Evolutionary conservation across 2,888 invertebrate species (phyloP), one percentile per base, ranked within the genome.

Genomic region (Megastigmus dorsalis): DNA sequence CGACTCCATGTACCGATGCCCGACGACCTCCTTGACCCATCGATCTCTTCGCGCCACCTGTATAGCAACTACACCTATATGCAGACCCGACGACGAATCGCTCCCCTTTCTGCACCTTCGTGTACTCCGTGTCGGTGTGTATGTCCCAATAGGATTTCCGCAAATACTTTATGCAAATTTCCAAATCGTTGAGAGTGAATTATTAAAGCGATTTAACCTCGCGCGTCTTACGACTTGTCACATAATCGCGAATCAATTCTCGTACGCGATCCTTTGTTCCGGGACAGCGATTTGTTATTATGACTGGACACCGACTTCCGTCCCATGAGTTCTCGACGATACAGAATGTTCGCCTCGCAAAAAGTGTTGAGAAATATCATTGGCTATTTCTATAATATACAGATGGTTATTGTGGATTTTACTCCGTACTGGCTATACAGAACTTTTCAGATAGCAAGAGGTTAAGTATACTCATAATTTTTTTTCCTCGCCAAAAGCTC

Each of bases 1-100:
- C 66, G 66, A 45, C 30, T 13, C 18, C 36, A n/a, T n/a, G n/a
- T n/a, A n/a, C n/a, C n/a, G n/a, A n/a, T n/a, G n/a, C n/a, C n/a
- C n/a, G n/a, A n/a, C n/a, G 18, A 57, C 62, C 70, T 70, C 52
- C 62, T 70, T 70, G 62, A 60, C 62, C 70, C 70, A 70, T 62
- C 70, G 60, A 62, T 70, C 70, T 62, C 28, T 55, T 26, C 50
- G 38, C 36, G 45, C 43, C n/a, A n/a, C n/a, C n/a, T n/a, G n/a
- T n/a, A n/a, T n/a, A n/a, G n/a, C n/a, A n/a, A n/a, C n/a, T n/a
- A n/a, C n/a, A n/a, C n/a, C n/a, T n/a, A n/a, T n/a, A n/a, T n/a
- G n/a, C n/a, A n/a, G n/a, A 57, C 43, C 9, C 43, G 23, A 33
- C 60, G n/a, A 43, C 41, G 28, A 30, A 26, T 38, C 30, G 43